Base-by-base conservation (phyloP, 2,888 invertebrate genomes). In the Digitonthophagus gazella region DNA sequence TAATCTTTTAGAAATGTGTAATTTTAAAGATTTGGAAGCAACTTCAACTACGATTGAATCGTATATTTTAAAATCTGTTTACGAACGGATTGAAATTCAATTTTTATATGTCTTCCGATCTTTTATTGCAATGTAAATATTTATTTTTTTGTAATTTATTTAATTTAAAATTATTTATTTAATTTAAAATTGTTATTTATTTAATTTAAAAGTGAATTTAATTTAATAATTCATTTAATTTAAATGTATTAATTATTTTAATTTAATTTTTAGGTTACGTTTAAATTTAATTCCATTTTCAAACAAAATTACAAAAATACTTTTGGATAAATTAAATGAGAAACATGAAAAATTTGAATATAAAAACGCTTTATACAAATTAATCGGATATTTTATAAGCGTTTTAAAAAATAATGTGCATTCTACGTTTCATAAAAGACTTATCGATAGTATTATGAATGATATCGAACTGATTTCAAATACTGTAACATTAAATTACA, bases 231-330 rank as follows among this genome's bases (percentile, higher is more conserved):
- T n/a, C n/a, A n/a, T n/a, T n/a, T n/a, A n/a, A n/a, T n/a, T n/a
- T n/a, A n/a, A n/a, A n/a, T n/a, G n/a, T n/a, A n/a, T n/a, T n/a
- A n/a, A n/a, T n/a, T n/a, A n/a, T n/a, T n/a, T n/a, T n/a, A n/a
- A n/a, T n/a, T n/a, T 55, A 63, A 15, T 66, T 74, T 74, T 65
- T 55, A 74, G 74, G 22, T 70, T 72, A 28, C 70, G 70, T 56
- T 61, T 69, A 20, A 72, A 72, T 70, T 71, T 75, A 64, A 65
- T 74, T 65, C 74, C 71, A 18, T 72, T 71, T 67, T 70, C 73
- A 15, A 65, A 67, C 67, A 28, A 28, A 22, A 73, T 74, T 56
- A 70, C 71, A 5, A 74, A 74, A 58, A 55, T 74, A 58, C 64
- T 75, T 22, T 66, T 73, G 44, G 73, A 74, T 67, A 71, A 69